These are phyloP conservation scores for Conus ventricosus DNA, from an alignment of 1,140 invertebrate genomes.

Conservation along the genomic window DNA sequence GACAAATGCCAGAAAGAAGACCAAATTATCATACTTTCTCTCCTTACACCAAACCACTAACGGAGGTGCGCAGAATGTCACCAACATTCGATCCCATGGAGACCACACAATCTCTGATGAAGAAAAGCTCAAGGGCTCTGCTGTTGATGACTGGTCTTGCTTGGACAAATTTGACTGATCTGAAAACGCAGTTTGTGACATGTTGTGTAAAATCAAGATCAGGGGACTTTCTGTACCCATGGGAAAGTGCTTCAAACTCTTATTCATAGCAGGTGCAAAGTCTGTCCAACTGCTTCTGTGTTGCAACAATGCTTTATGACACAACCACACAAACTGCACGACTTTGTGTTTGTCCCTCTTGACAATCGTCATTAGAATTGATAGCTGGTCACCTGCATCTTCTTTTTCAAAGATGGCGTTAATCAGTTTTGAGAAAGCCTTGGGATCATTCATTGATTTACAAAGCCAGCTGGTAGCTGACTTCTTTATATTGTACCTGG, in stretches of 20 bases:
- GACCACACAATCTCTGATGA: background rate
- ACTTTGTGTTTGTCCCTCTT: background rate
- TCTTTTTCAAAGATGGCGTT: background rate
- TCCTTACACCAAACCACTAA: background rate
- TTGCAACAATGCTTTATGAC: background rate
- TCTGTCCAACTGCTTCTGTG: background rate
- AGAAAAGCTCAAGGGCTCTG: no score
- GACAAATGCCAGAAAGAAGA: background rate
- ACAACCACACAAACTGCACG: background rate
- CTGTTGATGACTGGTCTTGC: no score
- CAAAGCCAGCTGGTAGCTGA: background rate
- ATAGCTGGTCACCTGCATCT: background rate
- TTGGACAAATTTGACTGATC: no score
- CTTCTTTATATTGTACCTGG: background rate
- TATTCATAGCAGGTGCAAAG: background rate
- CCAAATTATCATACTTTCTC: background rate
- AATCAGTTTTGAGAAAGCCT: background rate
- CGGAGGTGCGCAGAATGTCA: background rate
- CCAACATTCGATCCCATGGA: background rate
- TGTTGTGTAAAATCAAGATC: background rate
- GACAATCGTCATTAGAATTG: background rate
- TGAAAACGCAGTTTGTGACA: no score
- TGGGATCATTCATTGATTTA: background rate
- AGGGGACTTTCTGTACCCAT: background rate
- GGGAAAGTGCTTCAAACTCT: background rate